phyloP scores from a whole-genome alignment of 92 coral and sea anemone species.

The Scolanthus callimorphus region DNA sequence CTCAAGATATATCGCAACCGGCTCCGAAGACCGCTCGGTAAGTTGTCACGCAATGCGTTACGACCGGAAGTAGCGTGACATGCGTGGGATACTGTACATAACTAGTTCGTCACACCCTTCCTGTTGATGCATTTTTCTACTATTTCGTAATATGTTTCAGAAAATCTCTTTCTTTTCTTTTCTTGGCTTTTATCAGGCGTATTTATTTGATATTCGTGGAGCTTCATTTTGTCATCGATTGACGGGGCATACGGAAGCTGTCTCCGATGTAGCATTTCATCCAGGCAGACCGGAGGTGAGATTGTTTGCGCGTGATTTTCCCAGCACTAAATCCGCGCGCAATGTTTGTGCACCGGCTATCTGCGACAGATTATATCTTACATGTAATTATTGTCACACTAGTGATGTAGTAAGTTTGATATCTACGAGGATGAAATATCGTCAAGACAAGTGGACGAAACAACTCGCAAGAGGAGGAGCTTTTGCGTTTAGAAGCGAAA shows the following conservation, averaged over 20 bases:
- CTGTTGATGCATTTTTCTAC: slow-evolving; percentile 8
- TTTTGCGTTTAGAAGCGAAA: too few species aligned
- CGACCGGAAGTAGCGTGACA: not conserved
- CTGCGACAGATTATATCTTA: too few species aligned
- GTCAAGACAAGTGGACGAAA: too few species aligned
- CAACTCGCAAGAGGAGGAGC: too few species aligned
- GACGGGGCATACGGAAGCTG: slow-evolving; percentile 89
- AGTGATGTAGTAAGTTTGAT: too few species aligned
- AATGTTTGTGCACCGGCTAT: too few species aligned
- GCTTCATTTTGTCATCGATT: slow-evolving; percentile 83
- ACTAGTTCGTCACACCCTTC: slow-evolving; percentile 17
- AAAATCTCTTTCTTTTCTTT: too few species aligned
- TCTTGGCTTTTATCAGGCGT: slow-evolving; percentile 44
- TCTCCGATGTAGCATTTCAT: slow-evolving; percentile 87
- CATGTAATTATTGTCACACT: too few species aligned
- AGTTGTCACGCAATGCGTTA: slow-evolving; percentile 12
- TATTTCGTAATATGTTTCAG: not conserved
- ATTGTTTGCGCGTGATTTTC: too few species aligned
- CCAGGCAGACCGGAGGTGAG: slow-evolving; percentile 84
- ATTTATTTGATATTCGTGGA: slow-evolving; percentile 89
- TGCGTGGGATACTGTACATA: not conserved
- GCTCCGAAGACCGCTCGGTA: slow-evolving; percentile 97
- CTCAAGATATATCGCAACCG: slow-evolving; percentile 91
- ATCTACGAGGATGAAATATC: too few species aligned
- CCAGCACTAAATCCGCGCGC: too few species aligned